phyloP scores from a whole-genome alignment of 2,888 invertebrate species.

The Liposcelis brunnea region DNA sequence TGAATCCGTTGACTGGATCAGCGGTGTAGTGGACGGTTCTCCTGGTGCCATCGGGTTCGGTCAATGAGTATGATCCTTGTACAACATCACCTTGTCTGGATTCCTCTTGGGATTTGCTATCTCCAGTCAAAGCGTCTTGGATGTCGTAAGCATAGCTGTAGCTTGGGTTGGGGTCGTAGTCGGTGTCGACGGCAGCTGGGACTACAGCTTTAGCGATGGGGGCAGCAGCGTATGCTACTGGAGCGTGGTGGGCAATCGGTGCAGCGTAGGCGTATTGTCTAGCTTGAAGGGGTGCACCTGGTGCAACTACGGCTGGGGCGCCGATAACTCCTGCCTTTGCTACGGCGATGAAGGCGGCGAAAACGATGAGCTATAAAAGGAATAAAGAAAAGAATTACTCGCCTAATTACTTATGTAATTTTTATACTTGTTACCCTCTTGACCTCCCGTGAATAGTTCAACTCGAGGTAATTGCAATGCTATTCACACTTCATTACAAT shows the following conservation, averaged over 20 bases:
- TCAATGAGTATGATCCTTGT: conserved; percentile 13
- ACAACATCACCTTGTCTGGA: conserved; percentile 17
- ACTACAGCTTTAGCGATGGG: conserved; percentile 7
- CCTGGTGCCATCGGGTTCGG: conserved; percentile 14
- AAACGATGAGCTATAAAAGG: conserved; percentile 17
- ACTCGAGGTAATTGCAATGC: too few relatives aligned
- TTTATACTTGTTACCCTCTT: too few relatives aligned
- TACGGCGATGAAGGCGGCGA: conserved; percentile 19
- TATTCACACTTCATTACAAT: neutral
- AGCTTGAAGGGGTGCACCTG: neutral
- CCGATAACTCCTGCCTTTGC: conserved; percentile 19
- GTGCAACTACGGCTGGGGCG: conserved; percentile 20
- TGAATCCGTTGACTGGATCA: conserved; percentile 15
- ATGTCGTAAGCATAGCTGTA: conserved; percentile 18
- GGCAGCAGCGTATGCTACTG: conserved; percentile 15
- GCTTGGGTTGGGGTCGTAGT: conserved; percentile 14
- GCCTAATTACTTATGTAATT: neutral
- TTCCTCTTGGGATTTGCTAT: conserved; percentile 18
- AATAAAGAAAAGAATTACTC: neutral
- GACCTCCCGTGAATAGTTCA: too few relatives aligned
- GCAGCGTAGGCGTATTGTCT: conserved; percentile 12
- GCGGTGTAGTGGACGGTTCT: conserved; percentile 14
- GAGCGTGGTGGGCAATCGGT: conserved; percentile 12
- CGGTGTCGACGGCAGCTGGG: conserved; percentile 13
- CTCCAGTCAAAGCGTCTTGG: conserved; percentile 19